Evolutionary conservation across 1,140 invertebrate species (phyloP), one percentile per base, ranked within the genome.

Genomic region (Planococcus citri): DNA sequence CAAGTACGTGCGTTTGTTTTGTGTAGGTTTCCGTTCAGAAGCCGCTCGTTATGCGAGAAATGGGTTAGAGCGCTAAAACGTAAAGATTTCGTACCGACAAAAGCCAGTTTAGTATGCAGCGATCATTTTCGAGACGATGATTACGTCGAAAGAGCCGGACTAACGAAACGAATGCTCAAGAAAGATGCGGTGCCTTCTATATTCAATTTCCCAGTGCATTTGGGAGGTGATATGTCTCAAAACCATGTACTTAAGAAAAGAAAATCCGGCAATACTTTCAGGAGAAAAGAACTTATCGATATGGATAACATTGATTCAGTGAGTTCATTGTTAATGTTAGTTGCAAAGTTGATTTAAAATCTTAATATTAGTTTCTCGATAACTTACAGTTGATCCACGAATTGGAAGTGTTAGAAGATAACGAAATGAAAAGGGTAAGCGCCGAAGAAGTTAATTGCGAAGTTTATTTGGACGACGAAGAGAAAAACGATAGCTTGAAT

Each of bases 81-180:
- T 21, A 68, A 68, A 33, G 29, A 68, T 37, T 68, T 68, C 27
- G 27, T 37, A 10, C 68, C 68, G 6, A 37, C 68, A 17, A 68
- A 37, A 20, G 27, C 27, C n/a, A 68, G 68, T 68, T 37, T 68
- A 21, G 68, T 68, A 68, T 68, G 68, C 27, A 68, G 68, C 20
- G 68, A 33, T 20, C 68, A 68, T 37, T 68, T 68, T 20, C n/a
- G n/a, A 12, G 29, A 68, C 29, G 37, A 68, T 22, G 68, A 68
- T 68, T 68, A 37, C 20, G 68, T 68, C 1, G 25, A 25, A 37
- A 68, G 29, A 27, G 6, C 27, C 2, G 68, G 68, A 33, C 68
- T 37, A 1, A 38, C 27, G 12, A 68, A 68, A 33, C 2, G 37
- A 68, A 27, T 22, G 25, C 33, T 68, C 9, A 68, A 68, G 27